Evolutionary conservation across 2,797 vertebrate species (phyloP).

Genomic region (Bradypodion pumilum): DNA sequence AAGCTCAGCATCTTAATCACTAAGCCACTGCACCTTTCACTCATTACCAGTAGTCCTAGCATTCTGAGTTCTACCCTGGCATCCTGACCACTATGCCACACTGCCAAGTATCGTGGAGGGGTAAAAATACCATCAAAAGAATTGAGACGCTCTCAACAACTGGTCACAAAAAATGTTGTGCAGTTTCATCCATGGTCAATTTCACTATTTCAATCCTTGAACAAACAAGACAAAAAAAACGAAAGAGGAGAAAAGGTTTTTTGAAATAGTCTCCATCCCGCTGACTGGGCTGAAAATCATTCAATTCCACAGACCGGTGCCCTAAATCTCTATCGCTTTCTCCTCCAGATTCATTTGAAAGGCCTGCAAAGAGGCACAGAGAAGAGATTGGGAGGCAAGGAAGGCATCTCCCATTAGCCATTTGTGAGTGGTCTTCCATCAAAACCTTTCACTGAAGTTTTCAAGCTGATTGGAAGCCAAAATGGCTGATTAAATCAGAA

Average conservation of each 20-base stretch:
- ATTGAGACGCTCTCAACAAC: not conserved
- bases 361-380: not conserved
- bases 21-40: too few relatives aligned
- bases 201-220: not conserved
- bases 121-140: not conserved
- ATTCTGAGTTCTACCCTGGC: too few relatives aligned
- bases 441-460: not conserved
- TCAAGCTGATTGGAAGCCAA: conserved; percentile 21
- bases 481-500: conserved; percentile 17
- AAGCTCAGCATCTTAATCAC: too few relatives aligned
- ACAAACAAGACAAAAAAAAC: not conserved
- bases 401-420: not conserved
- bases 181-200: not conserved
- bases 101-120: not conserved
- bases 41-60: too few relatives aligned
- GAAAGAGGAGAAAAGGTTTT: not conserved
- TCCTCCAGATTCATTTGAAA: not conserved
- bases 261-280: not conserved
- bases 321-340: not conserved
- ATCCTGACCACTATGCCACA: too few relatives aligned
- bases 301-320: not conserved
- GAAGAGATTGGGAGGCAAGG: not conserved
- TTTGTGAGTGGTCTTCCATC: not conserved
- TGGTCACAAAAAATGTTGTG: not conserved
- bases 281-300: not conserved